Conservation (phyloP, 1,140 invertebrate genomes). For the Heliconius hermathena region DNA sequence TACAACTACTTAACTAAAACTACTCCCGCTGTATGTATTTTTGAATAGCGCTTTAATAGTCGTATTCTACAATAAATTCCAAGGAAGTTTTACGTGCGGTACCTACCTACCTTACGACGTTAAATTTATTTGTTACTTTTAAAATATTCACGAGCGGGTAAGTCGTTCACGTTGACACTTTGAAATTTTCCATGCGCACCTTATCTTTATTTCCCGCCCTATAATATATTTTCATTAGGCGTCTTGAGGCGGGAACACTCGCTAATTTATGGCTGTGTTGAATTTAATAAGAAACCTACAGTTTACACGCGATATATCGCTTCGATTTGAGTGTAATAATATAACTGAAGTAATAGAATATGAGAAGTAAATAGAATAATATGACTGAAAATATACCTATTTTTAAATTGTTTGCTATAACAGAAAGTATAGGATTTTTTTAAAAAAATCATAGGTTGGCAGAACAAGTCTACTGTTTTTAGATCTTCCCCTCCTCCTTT, state of each 20-base stretch:
- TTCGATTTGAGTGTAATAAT: no score
- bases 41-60: neutral
- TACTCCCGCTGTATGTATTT: neutral
- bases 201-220: slow-evolving; percentile 29
- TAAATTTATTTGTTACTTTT: slow-evolving; percentile 21
- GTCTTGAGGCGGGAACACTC: slow-evolving; percentile 42
- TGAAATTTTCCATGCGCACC: slow-evolving; percentile 34
- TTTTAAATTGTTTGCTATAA: no score
- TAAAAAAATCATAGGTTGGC: no score
- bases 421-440: no score
- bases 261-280: slow-evolving; percentile 58
- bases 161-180: slow-evolving; percentile 22
- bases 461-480: no score
- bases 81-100: neutral
- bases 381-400: no score
- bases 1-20: no score
- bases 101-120: neutral
- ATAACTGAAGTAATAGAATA: no score
- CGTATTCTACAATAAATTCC: slow-evolving; percentile 8
- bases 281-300: slow-evolving; percentile 55
- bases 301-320: slow-evolving; percentile 12
- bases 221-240: slow-evolving; percentile 44
- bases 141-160: slow-evolving; percentile 20
- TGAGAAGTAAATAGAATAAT: no score
- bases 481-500: no score